Evolutionary conservation across 2,888 invertebrate genomes (phyloP).

Genomic region (Gandaritis pyraliata): DNA sequence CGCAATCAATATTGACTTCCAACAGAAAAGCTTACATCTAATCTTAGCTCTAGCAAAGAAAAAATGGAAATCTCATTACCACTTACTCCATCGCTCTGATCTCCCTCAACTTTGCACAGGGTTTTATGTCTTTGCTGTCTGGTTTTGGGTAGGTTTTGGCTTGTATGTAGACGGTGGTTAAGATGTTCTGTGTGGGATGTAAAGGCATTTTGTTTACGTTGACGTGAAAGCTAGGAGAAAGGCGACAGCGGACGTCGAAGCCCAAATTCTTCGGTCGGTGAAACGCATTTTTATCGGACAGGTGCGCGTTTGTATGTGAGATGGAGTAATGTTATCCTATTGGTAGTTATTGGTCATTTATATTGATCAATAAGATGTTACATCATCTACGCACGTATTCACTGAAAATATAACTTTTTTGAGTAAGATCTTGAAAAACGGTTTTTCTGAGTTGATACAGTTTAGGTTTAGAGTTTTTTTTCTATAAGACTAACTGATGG

Average conservation of each 20-base stretch:
- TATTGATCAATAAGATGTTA: no score
- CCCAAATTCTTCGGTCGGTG: slow-evolving; percentile 72
- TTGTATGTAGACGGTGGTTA: background rate
- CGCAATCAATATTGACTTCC: slow-evolving; percentile 17
- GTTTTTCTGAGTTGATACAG: no score
- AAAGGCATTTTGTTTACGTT: slow-evolving; percentile 70
- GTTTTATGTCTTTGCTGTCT: background rate
- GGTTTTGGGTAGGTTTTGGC: background rate
- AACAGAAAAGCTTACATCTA: slow-evolving; percentile 24
- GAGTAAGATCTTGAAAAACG: no score
- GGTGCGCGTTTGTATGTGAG: slow-evolving; percentile 36
- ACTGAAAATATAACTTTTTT: no score
- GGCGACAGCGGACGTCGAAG: slow-evolving; percentile 57
- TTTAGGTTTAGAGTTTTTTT: no score
- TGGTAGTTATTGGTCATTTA: no score
- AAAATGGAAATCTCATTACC: slow-evolving; percentile 54
- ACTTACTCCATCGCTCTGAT: background rate
- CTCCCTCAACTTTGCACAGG: background rate
- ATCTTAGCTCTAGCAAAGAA: slow-evolving; percentile 13
- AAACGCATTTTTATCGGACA: slow-evolving; percentile 63
- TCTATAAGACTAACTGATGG: no score
- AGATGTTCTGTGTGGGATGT: slow-evolving; percentile 40
- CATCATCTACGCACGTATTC: no score
- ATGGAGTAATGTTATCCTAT: slow-evolving; percentile 13
- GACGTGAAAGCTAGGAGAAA: slow-evolving; percentile 77